Percentiles rank a stretch among this genome's conserved stretches.
Conservation (phyloP, 2,797 vertebrate species). For the Cossypha dichroa region DNA sequence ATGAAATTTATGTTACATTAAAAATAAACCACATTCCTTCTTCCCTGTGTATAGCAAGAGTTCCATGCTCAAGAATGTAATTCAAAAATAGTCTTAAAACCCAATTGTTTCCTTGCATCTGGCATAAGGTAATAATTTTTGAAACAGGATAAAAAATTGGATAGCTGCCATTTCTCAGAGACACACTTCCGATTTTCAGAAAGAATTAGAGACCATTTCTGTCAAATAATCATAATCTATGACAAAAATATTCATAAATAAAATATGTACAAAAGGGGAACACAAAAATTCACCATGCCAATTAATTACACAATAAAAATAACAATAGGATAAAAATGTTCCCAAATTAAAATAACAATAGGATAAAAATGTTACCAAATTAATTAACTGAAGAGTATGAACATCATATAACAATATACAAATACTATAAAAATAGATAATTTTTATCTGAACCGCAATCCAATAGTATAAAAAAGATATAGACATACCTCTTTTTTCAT, state of each 20-base stretch:
- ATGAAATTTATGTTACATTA: not conserved
- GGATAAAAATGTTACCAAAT: not conserved
- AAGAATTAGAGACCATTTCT: not conserved
- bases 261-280: not conserved
- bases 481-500: constrained; percentile 85
- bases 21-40: not conserved
- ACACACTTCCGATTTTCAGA: not conserved
- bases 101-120: not conserved
- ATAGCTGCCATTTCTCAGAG: not conserved
- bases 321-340: not conserved
- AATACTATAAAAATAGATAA: not conserved
- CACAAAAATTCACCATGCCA: not conserved
- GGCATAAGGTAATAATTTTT: not conserved
- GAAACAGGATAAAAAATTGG: not conserved
- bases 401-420: not conserved
- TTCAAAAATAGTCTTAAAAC: not conserved
- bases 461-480: not conserved
- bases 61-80: not conserved
- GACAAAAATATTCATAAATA: not conserved
- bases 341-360: not conserved
- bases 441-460: not conserved
- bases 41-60: not conserved
- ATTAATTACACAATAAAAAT: not conserved
- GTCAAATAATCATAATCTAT: not conserved
- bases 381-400: not conserved